Base-by-base conservation (phyloP, 2,888 invertebrate species). In the Parnassius orleans region DNA sequence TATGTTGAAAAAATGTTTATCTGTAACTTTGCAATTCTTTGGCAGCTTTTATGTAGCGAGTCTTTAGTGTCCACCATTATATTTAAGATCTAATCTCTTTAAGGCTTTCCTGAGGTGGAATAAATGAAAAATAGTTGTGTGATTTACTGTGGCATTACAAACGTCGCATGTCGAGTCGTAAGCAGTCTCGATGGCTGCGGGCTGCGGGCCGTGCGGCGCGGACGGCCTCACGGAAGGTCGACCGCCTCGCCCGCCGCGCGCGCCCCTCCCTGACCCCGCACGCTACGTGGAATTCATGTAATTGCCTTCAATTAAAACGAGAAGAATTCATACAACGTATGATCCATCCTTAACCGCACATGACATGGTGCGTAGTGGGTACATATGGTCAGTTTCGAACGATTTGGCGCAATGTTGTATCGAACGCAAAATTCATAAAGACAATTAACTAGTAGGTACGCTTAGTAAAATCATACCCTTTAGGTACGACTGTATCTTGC, bases 171-270 rank as follows among this genome's bases (percentile, higher is more conserved):
- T 63, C 59, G 59, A 63, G 59, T 59, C 56, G 59, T 59, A 59
- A 56, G 50, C 57, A 63, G 59, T 63, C 50, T 58, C 63, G 59
- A 33, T 59, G 54, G 53, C 63, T 15, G 53, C 59, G 57, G 54
- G 53, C 63, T 15, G 53, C 59, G 57, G 57, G 65, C 58, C 58
- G 66, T 59, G 69, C 73, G 70, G 70, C 73, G 77, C 77, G 80
- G 76, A 73, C 77, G 90, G 88, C 90, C 90, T 89, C 88, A 85
- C 76, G 86, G 90, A 90, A 90, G 90, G 90, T 90, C 90, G 89
- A 84, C 88, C 74, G 86, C 87, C 87, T 82, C 71, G 58, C 72
- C 68, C 66, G 66, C 69, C 68, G 53, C 68, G 68, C 67, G 59
- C 66, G 71, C 59, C 73, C 71, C 72, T 59, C 68, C 65, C 60